phyloP scores from a whole-genome alignment of 2,797 vertebrate species.

The Geotrypetes seraphini region DNA sequence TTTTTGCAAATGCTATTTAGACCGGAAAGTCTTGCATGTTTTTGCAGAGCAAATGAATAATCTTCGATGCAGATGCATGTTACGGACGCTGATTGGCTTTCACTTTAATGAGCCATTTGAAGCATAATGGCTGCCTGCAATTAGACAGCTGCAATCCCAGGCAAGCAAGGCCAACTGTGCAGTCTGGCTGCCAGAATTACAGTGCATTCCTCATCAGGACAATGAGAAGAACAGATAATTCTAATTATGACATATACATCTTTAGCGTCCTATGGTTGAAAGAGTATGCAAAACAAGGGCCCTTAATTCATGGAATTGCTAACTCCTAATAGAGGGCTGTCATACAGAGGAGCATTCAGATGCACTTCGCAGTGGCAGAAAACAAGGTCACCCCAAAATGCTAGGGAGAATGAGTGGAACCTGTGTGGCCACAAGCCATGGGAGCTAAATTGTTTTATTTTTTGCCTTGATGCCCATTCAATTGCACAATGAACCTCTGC shows the following conservation, averaged over 20 bases:
- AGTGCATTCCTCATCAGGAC: slow-evolving; percentile 60
- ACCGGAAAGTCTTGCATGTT: slow-evolving; percentile 22
- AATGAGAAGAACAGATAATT: slow-evolving; percentile 57
- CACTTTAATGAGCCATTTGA: slow-evolving; percentile 63
- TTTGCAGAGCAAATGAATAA: slow-evolving; percentile 57
- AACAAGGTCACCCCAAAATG: slow-evolving; percentile 12
- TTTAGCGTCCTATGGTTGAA: slow-evolving; percentile 62
- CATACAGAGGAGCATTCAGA: slow-evolving; percentile 39
- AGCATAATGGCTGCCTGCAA: slow-evolving; percentile 65
- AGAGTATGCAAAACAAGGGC: slow-evolving; percentile 60
- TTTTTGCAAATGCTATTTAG: slow-evolving; percentile 13
- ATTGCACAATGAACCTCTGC: no score
- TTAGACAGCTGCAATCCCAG: slow-evolving; percentile 64
- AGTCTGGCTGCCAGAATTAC: slow-evolving; percentile 54
- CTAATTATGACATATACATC: slow-evolving; percentile 63
- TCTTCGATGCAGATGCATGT: slow-evolving; percentile 50
- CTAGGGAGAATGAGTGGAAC: no score
- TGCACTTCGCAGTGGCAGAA: slow-evolving; percentile 13
- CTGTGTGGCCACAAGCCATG: no score
- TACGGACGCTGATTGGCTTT: slow-evolving; percentile 50
- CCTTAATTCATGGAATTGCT: slow-evolving; percentile 57
- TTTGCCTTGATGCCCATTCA: no score
- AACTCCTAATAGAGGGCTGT: slow-evolving; percentile 48
- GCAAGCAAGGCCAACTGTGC: slow-evolving; percentile 48
- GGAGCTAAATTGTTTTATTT: no score